These are phyloP conservation scores for Coboldia fuscipes DNA, from an alignment of 1,140 invertebrate species.

Conservation along the genomic window DNA sequence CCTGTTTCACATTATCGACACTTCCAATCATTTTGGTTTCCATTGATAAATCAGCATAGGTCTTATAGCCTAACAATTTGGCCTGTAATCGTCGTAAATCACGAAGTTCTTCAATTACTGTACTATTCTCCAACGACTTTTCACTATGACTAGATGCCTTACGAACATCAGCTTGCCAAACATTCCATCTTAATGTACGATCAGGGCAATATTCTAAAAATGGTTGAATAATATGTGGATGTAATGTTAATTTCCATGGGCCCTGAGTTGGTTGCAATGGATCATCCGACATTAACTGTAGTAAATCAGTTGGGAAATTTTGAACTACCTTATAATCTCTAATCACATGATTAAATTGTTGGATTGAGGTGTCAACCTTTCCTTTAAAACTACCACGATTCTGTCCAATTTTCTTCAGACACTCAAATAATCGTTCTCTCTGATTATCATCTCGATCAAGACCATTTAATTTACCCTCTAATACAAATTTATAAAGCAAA, in stretches of 20 bases:
- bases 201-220: constrained; percentile 71
- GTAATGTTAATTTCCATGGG: constrained; percentile 58
- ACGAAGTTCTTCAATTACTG: constrained; percentile 57
- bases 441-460: constrained; percentile 25
- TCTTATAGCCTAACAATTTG: constrained; percentile 52
- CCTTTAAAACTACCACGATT: constrained; percentile 33
- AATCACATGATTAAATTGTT: constrained; percentile 41
- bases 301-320: constrained; percentile 50
- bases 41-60: constrained; percentile 72
- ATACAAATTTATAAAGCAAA: constrained; percentile 50
- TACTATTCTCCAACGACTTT: constrained; percentile 43
- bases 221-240: constrained; percentile 41
- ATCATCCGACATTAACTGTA: constrained; percentile 42
- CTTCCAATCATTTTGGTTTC: constrained; percentile 82
- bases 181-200: constrained; percentile 49
- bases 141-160: constrained; percentile 43
- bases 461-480: constrained; percentile 67
- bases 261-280: constrained; percentile 33
- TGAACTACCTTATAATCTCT: constrained; percentile 36
- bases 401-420: constrained; percentile 24
- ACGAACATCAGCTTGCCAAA: constrained; percentile 54
- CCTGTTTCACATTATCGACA: constrained; percentile 51
- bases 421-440: constrained; percentile 24
- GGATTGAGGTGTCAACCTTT: constrained; percentile 35
- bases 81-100: constrained; percentile 43